A percentile compares a stretch with the other conserved stretches of the same genome.
Conservation (phyloP, 2,797 vertebrate species). For the Hapalemur alaotrensis region DNA sequence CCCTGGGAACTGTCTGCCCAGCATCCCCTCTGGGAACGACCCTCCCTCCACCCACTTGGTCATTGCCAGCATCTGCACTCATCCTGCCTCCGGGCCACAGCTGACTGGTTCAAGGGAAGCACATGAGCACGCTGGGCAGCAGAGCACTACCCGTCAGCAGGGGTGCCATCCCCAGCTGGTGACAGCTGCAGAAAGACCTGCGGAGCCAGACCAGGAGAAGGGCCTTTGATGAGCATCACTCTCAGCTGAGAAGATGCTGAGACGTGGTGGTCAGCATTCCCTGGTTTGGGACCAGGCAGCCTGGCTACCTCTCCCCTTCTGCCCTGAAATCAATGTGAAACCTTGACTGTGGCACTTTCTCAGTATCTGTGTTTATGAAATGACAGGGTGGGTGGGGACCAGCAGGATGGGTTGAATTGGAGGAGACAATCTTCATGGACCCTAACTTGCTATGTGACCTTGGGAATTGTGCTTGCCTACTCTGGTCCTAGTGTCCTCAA, state of each 20-base stretch:
- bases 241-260: not conserved
- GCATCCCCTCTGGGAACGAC: not conserved
- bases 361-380: not conserved
- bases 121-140: not conserved
- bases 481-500: not conserved
- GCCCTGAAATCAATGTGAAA: not conserved
- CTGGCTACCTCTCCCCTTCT: not conserved
- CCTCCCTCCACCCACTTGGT: not conserved
- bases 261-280: not conserved
- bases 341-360: not conserved
- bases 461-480: not conserved
- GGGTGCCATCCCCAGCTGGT: not conserved
- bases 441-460: not conserved
- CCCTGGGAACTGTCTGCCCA: not conserved
- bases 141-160: not conserved
- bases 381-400: not conserved
- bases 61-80: not conserved
- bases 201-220: not conserved
- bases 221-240: not conserved
- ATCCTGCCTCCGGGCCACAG: not conserved
- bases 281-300: not conserved
- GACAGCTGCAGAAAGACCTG: not conserved
- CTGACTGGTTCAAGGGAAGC: not conserved
- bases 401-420: not conserved
- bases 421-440: not conserved